Evolutionary conservation across 1,140 invertebrate genomes (phyloP), one percentile per base, ranked within the genome.

Genomic region (Heliothis virescens): DNA sequence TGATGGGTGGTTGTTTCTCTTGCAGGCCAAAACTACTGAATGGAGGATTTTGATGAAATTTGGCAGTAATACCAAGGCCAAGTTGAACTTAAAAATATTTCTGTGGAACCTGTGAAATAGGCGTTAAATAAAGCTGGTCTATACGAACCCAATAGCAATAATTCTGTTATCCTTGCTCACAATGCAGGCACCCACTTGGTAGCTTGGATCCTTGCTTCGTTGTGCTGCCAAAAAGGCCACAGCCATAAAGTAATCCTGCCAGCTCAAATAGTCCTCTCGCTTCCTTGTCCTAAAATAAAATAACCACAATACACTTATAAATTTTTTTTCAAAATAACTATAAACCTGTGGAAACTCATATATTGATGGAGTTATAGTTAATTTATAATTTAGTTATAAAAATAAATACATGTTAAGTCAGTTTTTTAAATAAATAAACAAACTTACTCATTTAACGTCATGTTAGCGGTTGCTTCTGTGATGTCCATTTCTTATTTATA

Each of bases 241-340:
- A 0, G 97, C 97, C 99, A 99, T 99, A 88, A 99, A 99, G 94
- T 99, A 99, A 81, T 99, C 99, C 78, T 97, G 95, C 98, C 98
- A 98, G 26, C 90, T 88, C 12, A 95, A 85, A 71, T 92, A 94
- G 74, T 89, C 87, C 41, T 87, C 73, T 16, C 93, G 85, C 83
- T 94, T 94, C 10, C 41, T 79, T 74, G 84, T 74, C 74, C 50
- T 10, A 50, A 71, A 52, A 76, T 80, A 67, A 53, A 82, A 84
- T 67, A 15, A 69, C 62, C 26, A 50, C 13, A 65, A 75, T 21
- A 62, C 7, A 13, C 3, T 0, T 62, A 15, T 62, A 62, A 12
- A 2, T 2, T 9, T 16, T 67, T 10, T 7, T 7, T 67, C 15
- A 41, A 11, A 13, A 47, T 65, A n/a, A 41, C 15, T 15, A 47